Evolutionary conservation across 2,888 invertebrate species (phyloP), one percentile per base, ranked within the genome.

Genomic region (Rhamphomyia laevipes): DNA sequence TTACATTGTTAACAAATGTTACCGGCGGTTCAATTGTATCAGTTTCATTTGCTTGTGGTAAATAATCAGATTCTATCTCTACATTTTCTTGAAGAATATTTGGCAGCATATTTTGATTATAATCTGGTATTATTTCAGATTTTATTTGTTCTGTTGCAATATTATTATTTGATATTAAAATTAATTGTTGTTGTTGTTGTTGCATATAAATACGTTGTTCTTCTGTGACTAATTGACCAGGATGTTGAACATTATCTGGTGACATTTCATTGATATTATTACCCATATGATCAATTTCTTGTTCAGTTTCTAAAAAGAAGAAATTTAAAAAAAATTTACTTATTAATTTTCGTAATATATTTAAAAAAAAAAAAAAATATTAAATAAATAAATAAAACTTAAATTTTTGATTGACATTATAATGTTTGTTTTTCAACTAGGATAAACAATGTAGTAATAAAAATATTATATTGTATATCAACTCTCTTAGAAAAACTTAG

Each of bases 91-190:
- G 11, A 17, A 17, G 11, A 17, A 38, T 38, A 51, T 56, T 58
- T 58, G 58, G 58, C 56, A 58, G 56, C n/a, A n/a, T n/a, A 43
- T 55, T 57, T 49, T 58, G 57, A 48, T 54, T 55, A 49, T 48
- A 45, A 47, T 57, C 57, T 21, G 10, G 10, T 18, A 18, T 18
- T 40, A 9, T 6, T 12, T 40, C 18, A 18, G 17, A 18, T 40
- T 40, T 18, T 18, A 17, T 6, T 11, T 40, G 4, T 18, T 40
- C 18, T 40, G 18, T 3, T 5, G 40, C 5, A n/a, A 27, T 18
- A 18, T 17, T 7, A 40, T 12, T 27, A 7, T 54, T 50, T 12
- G 47, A 49, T 10, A 47, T 43, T 44, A 50, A 17, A 4, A 16
- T 16, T 35, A 7, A n/a, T 35, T 45, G 35, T 23, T 46, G 50